Evolutionary conservation across 1,140 invertebrate species (phyloP).

Genomic region (Heliconius melpomene): DNA sequence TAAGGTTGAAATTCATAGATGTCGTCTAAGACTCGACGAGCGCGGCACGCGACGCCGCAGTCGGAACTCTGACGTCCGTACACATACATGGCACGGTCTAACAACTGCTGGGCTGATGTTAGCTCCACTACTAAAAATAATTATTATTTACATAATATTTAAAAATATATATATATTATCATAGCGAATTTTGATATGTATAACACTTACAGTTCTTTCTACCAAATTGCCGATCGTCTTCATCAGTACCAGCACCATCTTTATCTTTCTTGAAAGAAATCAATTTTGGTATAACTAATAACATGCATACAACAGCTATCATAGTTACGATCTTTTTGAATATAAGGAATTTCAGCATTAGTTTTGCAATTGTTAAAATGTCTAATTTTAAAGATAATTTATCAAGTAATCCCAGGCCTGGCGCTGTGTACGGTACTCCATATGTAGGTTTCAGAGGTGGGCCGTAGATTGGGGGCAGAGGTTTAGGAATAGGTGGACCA

Average conservation of each 20-base stretch:
- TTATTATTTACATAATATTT: not conserved
- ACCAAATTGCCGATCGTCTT: conserved; percentile 66
- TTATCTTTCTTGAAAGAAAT: conserved; percentile 77
- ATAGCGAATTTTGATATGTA: not conserved
- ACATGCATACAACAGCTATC: conserved; percentile 86
- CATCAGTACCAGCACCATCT: conserved; percentile 49
- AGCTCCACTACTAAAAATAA: conserved; percentile 60
- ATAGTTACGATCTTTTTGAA: conserved; percentile 91
- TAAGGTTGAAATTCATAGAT: conserved; percentile 74
- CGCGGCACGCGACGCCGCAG: conserved; percentile 66
- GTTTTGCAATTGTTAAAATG: conserved; percentile 86
- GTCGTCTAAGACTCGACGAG: conserved; percentile 67
- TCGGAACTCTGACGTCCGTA: conserved; percentile 57
- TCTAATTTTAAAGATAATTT: conserved; percentile 86
- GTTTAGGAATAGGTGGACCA: conserved; percentile 69
- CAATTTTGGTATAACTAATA: conserved; percentile 88
- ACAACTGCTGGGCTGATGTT: conserved; percentile 65
- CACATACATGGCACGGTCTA: conserved; percentile 68
- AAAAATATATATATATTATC: not conserved
- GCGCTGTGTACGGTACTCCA: conserved; percentile 80
- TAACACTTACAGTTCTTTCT: conserved; percentile 55
- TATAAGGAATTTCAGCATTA: conserved; percentile 86
- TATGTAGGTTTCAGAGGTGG: conserved; percentile 72
- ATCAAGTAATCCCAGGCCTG: conserved; percentile 79
- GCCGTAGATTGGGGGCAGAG: conserved; percentile 72